A percentile compares a stretch with the other conserved stretches of the same genome.
phyloP scores from a whole-genome alignment of 1,140 invertebrate species.

The Drosophila mayri region DNA sequence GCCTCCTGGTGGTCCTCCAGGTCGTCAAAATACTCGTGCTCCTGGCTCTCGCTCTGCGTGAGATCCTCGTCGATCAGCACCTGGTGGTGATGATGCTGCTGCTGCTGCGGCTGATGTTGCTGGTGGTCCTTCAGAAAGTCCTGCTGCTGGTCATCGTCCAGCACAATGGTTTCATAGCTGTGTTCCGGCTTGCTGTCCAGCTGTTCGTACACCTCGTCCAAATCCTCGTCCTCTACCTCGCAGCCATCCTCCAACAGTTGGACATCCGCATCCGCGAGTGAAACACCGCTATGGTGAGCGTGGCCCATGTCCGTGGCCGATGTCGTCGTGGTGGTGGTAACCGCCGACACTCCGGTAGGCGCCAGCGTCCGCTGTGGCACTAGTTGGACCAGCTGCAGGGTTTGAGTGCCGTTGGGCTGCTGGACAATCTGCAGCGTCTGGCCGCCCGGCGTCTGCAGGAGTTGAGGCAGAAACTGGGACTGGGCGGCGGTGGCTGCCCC shows the following conservation, averaged over 20 bases:
- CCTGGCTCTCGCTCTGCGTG: constrained; percentile 69
- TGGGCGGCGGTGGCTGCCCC: constrained; percentile 49
- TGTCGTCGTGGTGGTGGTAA: constrained; percentile 42
- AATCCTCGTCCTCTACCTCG: constrained; percentile 68
- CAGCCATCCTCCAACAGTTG: constrained; percentile 70
- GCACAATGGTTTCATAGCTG: constrained; percentile 75
- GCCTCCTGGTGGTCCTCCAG: constrained; percentile 50
- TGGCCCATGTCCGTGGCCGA: constrained; percentile 53
- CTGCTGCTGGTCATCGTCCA: constrained; percentile 78
- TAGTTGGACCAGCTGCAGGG: constrained; percentile 74
- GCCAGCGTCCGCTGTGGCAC: constrained; percentile 67
- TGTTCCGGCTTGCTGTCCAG: constrained; percentile 62
- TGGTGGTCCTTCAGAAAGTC: constrained; percentile 67
- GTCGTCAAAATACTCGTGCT: constrained; percentile 72
- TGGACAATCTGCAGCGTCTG: constrained; percentile 82
- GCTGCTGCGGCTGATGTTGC: constrained; percentile 37
- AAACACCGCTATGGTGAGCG: constrained; percentile 35
- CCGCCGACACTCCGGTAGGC: constrained; percentile 25
- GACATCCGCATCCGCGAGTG: constrained; percentile 63
- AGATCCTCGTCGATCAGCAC: constrained; percentile 75
- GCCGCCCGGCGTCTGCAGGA: constrained; percentile 75
- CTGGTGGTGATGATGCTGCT: constrained; percentile 63
- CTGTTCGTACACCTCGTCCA: constrained; percentile 72
- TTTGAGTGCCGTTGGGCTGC: constrained; percentile 79
- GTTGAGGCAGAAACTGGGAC: constrained; percentile 74